A percentile compares a stretch with the other conserved stretches of the same genome.
phyloP scores from a whole-genome alignment of 2,888 invertebrate genomes.

The Leptinotarsa tumamoca region DNA sequence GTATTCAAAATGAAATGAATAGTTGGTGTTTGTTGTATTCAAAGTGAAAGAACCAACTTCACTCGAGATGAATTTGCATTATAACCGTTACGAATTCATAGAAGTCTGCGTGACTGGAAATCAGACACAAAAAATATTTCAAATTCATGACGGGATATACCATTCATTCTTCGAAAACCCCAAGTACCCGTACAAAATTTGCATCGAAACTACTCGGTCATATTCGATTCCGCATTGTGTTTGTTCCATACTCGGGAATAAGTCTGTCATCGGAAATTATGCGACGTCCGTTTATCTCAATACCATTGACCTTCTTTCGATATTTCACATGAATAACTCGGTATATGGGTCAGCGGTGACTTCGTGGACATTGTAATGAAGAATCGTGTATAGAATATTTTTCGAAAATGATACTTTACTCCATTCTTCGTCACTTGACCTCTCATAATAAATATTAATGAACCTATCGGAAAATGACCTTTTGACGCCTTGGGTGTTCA shows the following conservation, averaged over 20 bases:
- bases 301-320: slow-evolving; percentile 11
- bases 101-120: slow-evolving; percentile 11
- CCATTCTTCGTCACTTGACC: slow-evolving; percentile 36
- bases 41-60: not conserved
- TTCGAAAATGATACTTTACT: slow-evolving; percentile 27
- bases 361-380: slow-evolving; percentile 34
- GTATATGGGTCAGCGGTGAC: slow-evolving; percentile 40
- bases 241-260: slow-evolving; percentile 1
- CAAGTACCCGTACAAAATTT: not conserved
- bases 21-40: no score
- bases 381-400: slow-evolving; percentile 39
- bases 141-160: slow-evolving; percentile 1
- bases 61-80: not conserved
- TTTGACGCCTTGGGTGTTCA: slow-evolving; percentile 39
- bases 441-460: slow-evolving; percentile 40
- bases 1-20: no score
- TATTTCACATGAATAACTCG: slow-evolving; percentile 15
- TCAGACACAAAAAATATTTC: not conserved
- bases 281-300: slow-evolving; percentile 1
- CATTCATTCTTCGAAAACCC: not conserved
- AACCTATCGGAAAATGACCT: slow-evolving; percentile 37
- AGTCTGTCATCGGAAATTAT: slow-evolving; percentile 14
- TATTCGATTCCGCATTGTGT: slow-evolving; percentile 18
- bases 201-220: slow-evolving; percentile 12
- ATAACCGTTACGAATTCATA: slow-evolving; percentile 1